Base-by-base conservation (phyloP, 2,888 invertebrate genomes). In the Glyphotaelius pellucidus region DNA sequence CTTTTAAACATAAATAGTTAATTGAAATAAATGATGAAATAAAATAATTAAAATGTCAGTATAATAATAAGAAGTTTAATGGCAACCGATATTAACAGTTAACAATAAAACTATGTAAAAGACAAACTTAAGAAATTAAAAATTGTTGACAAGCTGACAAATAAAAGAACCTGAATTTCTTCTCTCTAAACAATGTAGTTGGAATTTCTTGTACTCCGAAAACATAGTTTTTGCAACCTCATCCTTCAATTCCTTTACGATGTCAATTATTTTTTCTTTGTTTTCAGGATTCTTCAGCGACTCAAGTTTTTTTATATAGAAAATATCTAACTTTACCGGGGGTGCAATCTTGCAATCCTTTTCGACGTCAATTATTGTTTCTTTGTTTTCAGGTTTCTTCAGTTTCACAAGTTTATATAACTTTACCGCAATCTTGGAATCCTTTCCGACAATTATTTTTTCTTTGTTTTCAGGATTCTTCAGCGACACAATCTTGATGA, bases 261-360 rank as follows among this genome's bases (percentile, higher is more conserved):
- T 94, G 93, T 95, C 95, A 25, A 93, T 93, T 91, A 96, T 95
- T 92, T 95, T 94, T 91, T 95, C 95, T 91, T 94, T 95, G 93
- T 95, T 95, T 94, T 95, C 95, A 0, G 95, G 94, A 91, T 95
- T 95, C 38, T 95, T 94, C 11, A 95, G 95, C 19, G 94, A 94
- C 9, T 94, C 94, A n/a, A 96, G 92, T 93, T 95, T 95, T 94
- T 95, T 95, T 95, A 96, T 95, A 80, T 95, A 95, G 9, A 95
- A 95, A 92, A 95, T 95, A 94, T 96, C 96, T 38, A 96, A 93
- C 93, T 96, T 95, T 92, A 96, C 95, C 87, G 95, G 94, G 90
- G 95, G 95, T 9, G 96, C 95, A 90, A 95, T 95, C n/a, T n/a
- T n/a, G n/a, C n/a, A n/a, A n/a, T 94, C 80, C 93, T 95, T 95